Base-by-base conservation (phyloP, 2,888 invertebrate species). In the Catocala fraxini region DNA sequence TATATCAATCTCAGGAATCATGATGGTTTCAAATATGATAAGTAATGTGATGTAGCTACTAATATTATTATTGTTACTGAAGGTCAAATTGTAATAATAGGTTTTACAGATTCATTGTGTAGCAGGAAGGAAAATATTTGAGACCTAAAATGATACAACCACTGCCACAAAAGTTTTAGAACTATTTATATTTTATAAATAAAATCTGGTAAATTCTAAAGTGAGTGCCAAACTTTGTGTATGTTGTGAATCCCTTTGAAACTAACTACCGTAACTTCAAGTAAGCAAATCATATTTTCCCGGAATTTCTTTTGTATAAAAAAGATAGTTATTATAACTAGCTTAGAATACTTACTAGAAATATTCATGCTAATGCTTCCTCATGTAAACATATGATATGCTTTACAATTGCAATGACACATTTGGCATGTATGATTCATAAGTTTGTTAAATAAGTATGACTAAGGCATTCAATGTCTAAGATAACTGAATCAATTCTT, bases 161-260 rank as follows among this genome's bases (percentile, higher is more conserved):
- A 73, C 77, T 76, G 79, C 77, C 76, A 71, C 59, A 58, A 61
- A 60, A 52, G 68, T 62, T 70, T 66, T 39, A 58, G 53, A 45
- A 51, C 47, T 33, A 55, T 57, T 58, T 57, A 54, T 45, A 56
- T 62, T 57, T 64, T 69, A 64, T 64, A 49, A 63, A 65, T 56
- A 58, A 47, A 63, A 59, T 55, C 51, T 63, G 48, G 62, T 59
- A 51, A 55, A 62, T 78, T 67, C 45, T 69, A 71, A 70, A 76
- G 55, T 72, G 70, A 72, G 83, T 84, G 83, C 83, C 83, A 84
- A 84, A 81, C 67, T 75, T 70, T 73, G 34, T 59, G 51, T 5
- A 34, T 49, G 11, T 43, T 33, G 34, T 34, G 51, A 45, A 39
- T 34, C 12, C 47, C 13, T 33, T 15, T 35, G 5, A 7, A 39